Percentiles rank a stretch among this genome's conserved stretches.
phyloP scores from a whole-genome alignment of 2,113 vertebrate genomes.

The Ochotona princeps region DNA sequence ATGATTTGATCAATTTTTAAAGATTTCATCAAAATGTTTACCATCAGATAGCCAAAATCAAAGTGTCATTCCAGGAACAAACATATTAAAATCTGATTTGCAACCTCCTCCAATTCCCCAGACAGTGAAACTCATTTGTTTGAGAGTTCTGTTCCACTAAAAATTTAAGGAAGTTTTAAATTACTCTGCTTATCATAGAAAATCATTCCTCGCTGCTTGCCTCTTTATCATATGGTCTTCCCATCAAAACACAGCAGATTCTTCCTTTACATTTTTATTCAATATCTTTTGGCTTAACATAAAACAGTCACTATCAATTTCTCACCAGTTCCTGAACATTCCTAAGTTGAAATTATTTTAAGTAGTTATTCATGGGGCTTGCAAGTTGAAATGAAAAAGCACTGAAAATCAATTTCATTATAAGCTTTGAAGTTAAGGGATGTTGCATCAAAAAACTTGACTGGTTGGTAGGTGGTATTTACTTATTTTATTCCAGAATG shows the following conservation, averaged over 20 bases:
- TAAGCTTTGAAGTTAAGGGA: constrained; percentile 74
- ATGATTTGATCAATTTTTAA: constrained; percentile 12
- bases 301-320: constrained; percentile 70
- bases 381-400: constrained; percentile 73
- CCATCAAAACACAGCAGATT: constrained; percentile 60
- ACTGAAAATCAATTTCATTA: constrained; percentile 78
- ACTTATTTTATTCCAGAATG: constrained; percentile 76
- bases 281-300: constrained; percentile 60
- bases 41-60: constrained; percentile 16
- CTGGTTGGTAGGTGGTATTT: constrained; percentile 81
- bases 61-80: not conserved
- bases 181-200: constrained; percentile 55
- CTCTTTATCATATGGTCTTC: constrained; percentile 36
- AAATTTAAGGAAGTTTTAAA: constrained; percentile 70
- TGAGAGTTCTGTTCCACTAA: constrained; percentile 33
- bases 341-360: constrained; percentile 76
- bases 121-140: constrained; percentile 50
- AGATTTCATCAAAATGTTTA: constrained; percentile 16
- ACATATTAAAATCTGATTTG: constrained; percentile 39
- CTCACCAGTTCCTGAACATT: constrained; percentile 71
- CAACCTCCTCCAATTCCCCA: not conserved
- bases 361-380: constrained; percentile 74
- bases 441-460: constrained; percentile 65
- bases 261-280: constrained; percentile 72
- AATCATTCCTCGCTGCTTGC: constrained; percentile 59